Conservation (phyloP, 2,113 vertebrate species). For the Aix galericulata region DNA sequence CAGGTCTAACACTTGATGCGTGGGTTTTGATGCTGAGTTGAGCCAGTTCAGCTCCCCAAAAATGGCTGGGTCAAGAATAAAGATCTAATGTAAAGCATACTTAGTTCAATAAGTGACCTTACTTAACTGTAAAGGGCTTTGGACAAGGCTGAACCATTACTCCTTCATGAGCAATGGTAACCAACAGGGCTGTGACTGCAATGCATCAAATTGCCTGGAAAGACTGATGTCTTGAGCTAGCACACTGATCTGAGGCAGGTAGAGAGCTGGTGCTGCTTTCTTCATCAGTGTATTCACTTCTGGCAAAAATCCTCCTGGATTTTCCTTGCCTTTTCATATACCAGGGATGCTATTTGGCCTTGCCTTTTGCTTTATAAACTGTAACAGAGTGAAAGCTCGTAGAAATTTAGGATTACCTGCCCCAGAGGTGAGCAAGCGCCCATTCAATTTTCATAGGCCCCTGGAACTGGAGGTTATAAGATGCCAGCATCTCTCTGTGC, state of each 20-base stretch:
- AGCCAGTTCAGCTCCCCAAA: background rate
- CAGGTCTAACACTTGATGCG: background rate
- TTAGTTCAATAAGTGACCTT: background rate
- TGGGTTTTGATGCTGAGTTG: background rate
- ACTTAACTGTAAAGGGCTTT: background rate
- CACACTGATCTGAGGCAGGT: background rate
- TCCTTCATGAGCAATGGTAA: background rate
- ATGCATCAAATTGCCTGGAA: background rate
- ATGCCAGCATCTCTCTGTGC: background rate
- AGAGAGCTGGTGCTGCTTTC: background rate
- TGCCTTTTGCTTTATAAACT: background rate
- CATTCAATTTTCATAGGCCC: background rate
- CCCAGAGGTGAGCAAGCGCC: background rate
- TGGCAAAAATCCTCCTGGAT: background rate
- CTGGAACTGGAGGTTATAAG: background rate
- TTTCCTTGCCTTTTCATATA: background rate
- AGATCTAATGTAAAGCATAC: background rate
- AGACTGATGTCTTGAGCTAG: background rate
- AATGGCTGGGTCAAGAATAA: background rate
- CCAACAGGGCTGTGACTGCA: constrained; percentile 1
- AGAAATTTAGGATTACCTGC: background rate
- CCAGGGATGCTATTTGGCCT: background rate
- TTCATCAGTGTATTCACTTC: background rate
- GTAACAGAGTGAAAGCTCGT: background rate
- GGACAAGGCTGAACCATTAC: background rate